phyloP scores from a whole-genome alignment of 2,113 vertebrate genomes.

The Ciconia stormi region DNA sequence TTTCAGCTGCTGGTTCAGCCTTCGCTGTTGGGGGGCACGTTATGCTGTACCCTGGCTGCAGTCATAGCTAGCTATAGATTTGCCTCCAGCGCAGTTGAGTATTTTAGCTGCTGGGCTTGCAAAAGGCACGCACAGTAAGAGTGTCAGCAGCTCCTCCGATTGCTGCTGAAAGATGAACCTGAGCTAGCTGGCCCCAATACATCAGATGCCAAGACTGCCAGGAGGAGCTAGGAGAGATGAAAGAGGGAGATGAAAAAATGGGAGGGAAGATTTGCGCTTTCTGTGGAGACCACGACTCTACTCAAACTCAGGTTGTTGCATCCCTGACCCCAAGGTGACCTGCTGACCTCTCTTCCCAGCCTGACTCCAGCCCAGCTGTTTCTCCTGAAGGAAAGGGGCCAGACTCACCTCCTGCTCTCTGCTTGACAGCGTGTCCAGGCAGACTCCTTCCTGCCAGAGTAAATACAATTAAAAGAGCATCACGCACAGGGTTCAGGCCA shows the following conservation, averaged over 20 bases:
- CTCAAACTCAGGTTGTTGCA: neutral
- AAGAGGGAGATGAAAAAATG: slow-evolving; percentile 8
- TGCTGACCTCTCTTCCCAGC: slow-evolving; percentile 30
- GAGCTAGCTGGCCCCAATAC: neutral
- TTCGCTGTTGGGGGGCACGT: neutral
- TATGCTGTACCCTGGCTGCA: neutral
- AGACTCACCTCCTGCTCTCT: slow-evolving; percentile 10
- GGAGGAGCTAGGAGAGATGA: neutral
- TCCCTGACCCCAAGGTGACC: slow-evolving; percentile 36
- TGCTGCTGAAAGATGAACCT: slow-evolving; percentile 14
- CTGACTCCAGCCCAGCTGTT: slow-evolving; percentile 29
- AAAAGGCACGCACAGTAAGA: neutral
- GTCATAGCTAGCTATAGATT: neutral
- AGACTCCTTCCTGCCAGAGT: slow-evolving; percentile 15
- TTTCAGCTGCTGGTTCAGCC: neutral
- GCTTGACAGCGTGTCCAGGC: neutral
- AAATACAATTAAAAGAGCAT: neutral
- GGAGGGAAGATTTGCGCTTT: neutral
- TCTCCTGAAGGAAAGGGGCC: slow-evolving; percentile 26
- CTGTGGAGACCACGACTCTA: neutral
- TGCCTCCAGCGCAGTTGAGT: neutral
- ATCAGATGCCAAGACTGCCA: neutral
- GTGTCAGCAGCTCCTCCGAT: neutral
- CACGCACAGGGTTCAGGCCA: neutral
- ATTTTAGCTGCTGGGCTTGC: neutral